Conservation (phyloP, 2,113 vertebrate species). For the Nerophis lumbriciformis region DNA sequence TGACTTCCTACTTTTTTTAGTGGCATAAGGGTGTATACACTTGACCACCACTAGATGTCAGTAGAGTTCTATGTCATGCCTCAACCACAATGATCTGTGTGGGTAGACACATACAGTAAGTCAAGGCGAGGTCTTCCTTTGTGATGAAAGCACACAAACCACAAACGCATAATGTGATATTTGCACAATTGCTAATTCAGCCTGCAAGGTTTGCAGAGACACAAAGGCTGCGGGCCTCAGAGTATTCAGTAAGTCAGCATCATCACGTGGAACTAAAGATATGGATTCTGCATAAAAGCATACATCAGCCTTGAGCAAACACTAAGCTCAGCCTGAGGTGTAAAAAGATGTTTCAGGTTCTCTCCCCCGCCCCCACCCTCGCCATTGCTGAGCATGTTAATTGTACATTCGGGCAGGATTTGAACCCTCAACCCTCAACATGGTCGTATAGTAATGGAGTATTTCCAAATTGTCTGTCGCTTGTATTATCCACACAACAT, state of each 20-base stretch:
- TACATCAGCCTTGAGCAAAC: conserved; percentile 16
- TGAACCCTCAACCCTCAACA: conserved; percentile 21
- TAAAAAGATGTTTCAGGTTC: conserved; percentile 4
- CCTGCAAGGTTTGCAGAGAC: background rate
- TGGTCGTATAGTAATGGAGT: too few relatives aligned
- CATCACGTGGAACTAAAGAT: conserved; percentile 25
- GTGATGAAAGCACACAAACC: too few relatives aligned
- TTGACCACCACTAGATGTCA: too few relatives aligned
- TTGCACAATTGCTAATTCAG: too few relatives aligned
- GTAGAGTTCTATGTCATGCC: too few relatives aligned
- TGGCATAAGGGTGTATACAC: too few relatives aligned
- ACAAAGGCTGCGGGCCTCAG: conserved; percentile 9
- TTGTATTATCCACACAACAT: background rate
- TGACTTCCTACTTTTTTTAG: too few relatives aligned
- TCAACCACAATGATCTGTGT: too few relatives aligned
- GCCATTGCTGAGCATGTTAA: conserved; percentile 24
- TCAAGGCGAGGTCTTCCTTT: too few relatives aligned
- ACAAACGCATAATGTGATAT: too few relatives aligned
- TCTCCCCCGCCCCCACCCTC: conserved; percentile 4
- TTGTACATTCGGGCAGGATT: conserved; percentile 20
- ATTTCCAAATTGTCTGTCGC: too few relatives aligned
- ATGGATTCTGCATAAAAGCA: conserved; percentile 22
- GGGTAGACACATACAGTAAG: too few relatives aligned
- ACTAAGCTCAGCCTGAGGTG: conserved; percentile 26
- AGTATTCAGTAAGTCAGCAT: conserved; percentile 28